Evolutionary conservation across 2,888 invertebrate genomes (phyloP).

Genomic region (Blastobasis adustella): DNA sequence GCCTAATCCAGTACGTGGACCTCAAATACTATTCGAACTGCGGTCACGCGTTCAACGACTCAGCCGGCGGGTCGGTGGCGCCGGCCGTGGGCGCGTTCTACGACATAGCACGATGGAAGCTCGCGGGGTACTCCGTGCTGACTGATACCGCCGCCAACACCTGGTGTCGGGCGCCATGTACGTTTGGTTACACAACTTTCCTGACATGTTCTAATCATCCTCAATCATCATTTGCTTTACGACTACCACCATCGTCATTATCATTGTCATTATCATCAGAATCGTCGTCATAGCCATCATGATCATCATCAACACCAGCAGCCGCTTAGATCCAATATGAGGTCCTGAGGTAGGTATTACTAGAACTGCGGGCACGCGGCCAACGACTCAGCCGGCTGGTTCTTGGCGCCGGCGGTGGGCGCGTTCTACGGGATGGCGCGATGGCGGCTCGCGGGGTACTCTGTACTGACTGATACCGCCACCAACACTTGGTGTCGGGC

Average conservation of each 20-base stretch:
- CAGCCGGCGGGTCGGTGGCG: conserved; percentile 27
- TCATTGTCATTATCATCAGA: too few relatives aligned
- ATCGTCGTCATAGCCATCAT: too few relatives aligned
- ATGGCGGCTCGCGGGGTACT: conserved; percentile 61
- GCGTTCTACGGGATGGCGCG: conserved; percentile 71
- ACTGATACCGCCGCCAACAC: conserved; percentile 81
- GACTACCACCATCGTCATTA: too few relatives aligned
- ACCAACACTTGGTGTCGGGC: conserved; percentile 80
- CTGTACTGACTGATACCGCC: conserved; percentile 78
- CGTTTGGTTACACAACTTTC: conserved; percentile 8
- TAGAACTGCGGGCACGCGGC: conserved; percentile 47
- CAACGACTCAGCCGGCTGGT: conserved; percentile 44
- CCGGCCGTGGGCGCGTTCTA: conserved; percentile 65
- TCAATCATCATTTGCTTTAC: too few relatives aligned
- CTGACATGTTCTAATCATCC: too few relatives aligned
- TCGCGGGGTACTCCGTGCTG: conserved; percentile 63
- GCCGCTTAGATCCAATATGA: conserved; percentile 74
- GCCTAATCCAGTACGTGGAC: conserved; percentile 74
- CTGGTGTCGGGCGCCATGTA: conserved; percentile 82
- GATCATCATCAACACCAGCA: conserved; percentile 40
- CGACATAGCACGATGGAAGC: conserved; percentile 54
- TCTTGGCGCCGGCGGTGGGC: conserved; percentile 31
- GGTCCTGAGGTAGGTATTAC: conserved; percentile 51
- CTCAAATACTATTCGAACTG: conserved; percentile 48
- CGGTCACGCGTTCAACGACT: conserved; percentile 55